phyloP scores from a whole-genome alignment of 1,140 invertebrate genomes.

The Oncopeltus fasciatus region DNA sequence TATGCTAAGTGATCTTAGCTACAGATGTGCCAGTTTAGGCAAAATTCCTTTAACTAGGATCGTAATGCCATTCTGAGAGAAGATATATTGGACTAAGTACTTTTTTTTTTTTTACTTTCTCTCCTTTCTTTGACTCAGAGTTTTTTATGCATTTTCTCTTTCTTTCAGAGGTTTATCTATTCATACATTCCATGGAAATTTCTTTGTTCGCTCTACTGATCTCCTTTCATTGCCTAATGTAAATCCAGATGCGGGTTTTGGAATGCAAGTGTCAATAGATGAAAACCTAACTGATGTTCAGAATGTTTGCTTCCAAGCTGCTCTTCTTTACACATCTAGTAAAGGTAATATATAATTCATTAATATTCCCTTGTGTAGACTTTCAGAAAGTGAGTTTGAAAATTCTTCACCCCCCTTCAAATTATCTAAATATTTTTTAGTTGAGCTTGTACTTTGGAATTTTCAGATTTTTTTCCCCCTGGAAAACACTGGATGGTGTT shows the following conservation, averaged over 20 bases:
- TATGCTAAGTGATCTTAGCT: too few species aligned
- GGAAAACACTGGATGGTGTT: too few species aligned
- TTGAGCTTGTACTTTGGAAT: too few species aligned
- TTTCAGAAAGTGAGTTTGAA: too few species aligned
- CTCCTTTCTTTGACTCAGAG: not conserved
- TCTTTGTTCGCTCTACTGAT: slow-evolving; percentile 97
- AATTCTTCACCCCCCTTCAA: too few species aligned
- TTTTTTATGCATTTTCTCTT: not conserved
- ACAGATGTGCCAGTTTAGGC: too few species aligned
- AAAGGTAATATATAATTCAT: too few species aligned
- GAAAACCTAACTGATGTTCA: slow-evolving; percentile 76
- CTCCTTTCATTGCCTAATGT: slow-evolving; percentile 90
- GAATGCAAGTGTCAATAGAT: slow-evolving; percentile 92
- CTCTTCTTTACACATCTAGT: slow-evolving; percentile 92
- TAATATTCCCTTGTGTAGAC: too few species aligned
- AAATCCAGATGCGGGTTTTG: slow-evolving; percentile 95
- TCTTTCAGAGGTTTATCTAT: slow-evolving; percentile 64
- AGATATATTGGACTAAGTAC: not conserved
- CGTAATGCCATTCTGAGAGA: too few species aligned
- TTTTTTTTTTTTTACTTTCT: not conserved
- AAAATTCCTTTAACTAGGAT: too few species aligned
- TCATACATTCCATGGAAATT: slow-evolving; percentile 98
- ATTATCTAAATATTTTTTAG: too few species aligned
- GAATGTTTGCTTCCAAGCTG: slow-evolving; percentile 93
- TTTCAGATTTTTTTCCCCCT: too few species aligned